Base-by-base conservation (phyloP, 2,888 invertebrate species). In the Biston betularia region DNA sequence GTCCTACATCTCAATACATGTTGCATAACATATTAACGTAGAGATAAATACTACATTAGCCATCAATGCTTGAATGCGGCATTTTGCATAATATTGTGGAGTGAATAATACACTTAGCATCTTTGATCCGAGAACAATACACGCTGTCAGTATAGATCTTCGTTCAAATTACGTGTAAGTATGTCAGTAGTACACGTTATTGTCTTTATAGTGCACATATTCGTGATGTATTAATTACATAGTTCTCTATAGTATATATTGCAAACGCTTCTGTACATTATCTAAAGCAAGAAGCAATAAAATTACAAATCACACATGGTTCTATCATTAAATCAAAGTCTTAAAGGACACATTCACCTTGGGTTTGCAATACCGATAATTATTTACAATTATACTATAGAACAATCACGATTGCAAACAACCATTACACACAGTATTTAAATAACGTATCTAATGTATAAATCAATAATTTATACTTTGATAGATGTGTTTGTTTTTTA, bases 331-430 rank as follows among this genome's bases (percentile, higher is more conserved):
- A 63, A 50, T 45, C 44, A 34, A 57, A 52, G 61, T 38, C 46
- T 67, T 72, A 80, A 79, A 85, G 82, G 85, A 84, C 85, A 78
- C 69, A 66, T 67, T 79, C 70, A 78, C 85, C 86, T 85, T 85
- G 83, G 76, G 81, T 69, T 77, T 80, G 78, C 76, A 82, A 82
- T 74, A 72, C 65, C 76, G 77, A 77, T 82, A 77, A 83, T 85
- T 83, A 84, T 79, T 72, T 70, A 71, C 75, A 80, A 82, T 81
- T 80, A 81, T 71, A 74, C 71, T 74, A 75, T 75, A 73, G 69
- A 75, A 75, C 67, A 68, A 68, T 68, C 67, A 68, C 72, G 72
- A 79, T 79, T 81, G 77, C 78, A 82, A 79, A 78, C 70, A 67
- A 59, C 59, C 44, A 63, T 63, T 67, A 67, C 33, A 24, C 44